Base-by-base conservation (phyloP, 2,888 invertebrate genomes). In the Adelognathus sp. region DNA sequence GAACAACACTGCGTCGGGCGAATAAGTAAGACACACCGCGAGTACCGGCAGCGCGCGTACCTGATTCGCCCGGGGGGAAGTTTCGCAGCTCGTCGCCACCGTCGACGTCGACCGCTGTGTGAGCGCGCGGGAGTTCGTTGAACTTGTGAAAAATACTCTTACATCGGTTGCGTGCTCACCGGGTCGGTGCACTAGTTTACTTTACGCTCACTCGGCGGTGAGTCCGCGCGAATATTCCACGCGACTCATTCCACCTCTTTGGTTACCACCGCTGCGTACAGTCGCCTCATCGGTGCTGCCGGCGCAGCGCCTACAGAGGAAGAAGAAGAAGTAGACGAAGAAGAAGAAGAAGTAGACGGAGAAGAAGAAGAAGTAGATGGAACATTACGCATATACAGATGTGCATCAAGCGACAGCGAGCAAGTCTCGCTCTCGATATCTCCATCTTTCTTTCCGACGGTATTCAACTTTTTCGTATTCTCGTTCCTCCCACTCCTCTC, bases 61-160 rank as follows among this genome's bases (percentile, higher is more conserved):
- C 50, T 61, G 52, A 41, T 76, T 33, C 54, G 54, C 61, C n/a
- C n/a, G n/a, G 61, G 56, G 18, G 67, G 69, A 46, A 67, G 29
- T 67, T 41, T 58, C 60, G 77, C 76, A 58, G 66, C 70, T 70
- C 75, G 70, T 69, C 79, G 78, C 79, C 81, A 81, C 73, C 61
- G 52, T 39, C 71, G 72, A 61, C 67, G 58, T 64, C 78, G 79
- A 82, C 83, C 71, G 70, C 76, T 76, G 61, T 71, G 36, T 58
- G 63, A 39, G 21, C 46, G 69, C 33, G 80, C 74, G 69, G 61
- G 86, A 83, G 90, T 89, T 90, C 90, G 86, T 90, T 89, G 79
- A 87, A 90, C 89, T 89, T 85, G 83, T 88, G 88, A 90, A 90
- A 56, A 90, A 90, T 90, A 89, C 90, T 89, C 89, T 87, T 88